These are phyloP conservation scores for Bacillus rossius DNA, from an alignment of 1,140 invertebrate genomes.

Conservation along the genomic window DNA sequence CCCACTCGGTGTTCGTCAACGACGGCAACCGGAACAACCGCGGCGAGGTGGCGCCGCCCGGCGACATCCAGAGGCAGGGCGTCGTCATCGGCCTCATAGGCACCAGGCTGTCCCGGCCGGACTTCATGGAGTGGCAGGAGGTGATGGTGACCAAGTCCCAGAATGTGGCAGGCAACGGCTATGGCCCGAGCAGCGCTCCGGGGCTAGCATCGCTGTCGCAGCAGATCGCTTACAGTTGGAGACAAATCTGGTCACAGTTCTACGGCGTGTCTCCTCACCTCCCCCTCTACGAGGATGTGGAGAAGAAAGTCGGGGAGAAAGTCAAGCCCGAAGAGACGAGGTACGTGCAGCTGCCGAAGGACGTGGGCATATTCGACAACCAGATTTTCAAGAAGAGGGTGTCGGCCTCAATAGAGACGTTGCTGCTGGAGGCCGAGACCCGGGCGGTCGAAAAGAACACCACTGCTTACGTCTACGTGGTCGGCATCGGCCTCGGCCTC, in stretches of 20 bases:
- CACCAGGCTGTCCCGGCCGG: conserved; percentile 42
- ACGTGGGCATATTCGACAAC: conserved; percentile 33
- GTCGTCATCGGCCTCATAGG: conserved; percentile 44
- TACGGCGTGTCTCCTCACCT: conserved; percentile 36
- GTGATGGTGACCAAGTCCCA: conserved; percentile 45
- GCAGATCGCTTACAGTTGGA: conserved; percentile 22
- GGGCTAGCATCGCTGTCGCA: conserved; percentile 20
- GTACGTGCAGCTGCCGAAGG: conserved; percentile 28
- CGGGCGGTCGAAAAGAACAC: conserved; percentile 41
- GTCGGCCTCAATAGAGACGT: conserved; percentile 40
- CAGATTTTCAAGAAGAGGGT: conserved; percentile 43
- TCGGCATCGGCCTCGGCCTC: conserved; percentile 43
- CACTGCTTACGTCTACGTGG: conserved; percentile 43
- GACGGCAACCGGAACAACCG: conserved; percentile 53
- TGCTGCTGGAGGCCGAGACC: conserved; percentile 42
- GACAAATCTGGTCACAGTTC: conserved; percentile 38
- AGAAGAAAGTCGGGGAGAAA: conserved; percentile 28
- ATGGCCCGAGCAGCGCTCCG: conserved; percentile 12
- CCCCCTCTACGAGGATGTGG: conserved; percentile 34
- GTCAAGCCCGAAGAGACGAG: conserved; percentile 32
- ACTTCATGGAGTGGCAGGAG: conserved; percentile 53
- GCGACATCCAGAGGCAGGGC: conserved; percentile 37
- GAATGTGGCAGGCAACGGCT: conserved; percentile 46
- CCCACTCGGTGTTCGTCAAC: conserved; percentile 56
- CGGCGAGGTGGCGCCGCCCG: conserved; percentile 41